A percentile compares a stretch with the other conserved stretches of the same genome.
phyloP scores from a whole-genome alignment of 92 coral and sea anemone genomes.

The Paramuricea clavata region DNA sequence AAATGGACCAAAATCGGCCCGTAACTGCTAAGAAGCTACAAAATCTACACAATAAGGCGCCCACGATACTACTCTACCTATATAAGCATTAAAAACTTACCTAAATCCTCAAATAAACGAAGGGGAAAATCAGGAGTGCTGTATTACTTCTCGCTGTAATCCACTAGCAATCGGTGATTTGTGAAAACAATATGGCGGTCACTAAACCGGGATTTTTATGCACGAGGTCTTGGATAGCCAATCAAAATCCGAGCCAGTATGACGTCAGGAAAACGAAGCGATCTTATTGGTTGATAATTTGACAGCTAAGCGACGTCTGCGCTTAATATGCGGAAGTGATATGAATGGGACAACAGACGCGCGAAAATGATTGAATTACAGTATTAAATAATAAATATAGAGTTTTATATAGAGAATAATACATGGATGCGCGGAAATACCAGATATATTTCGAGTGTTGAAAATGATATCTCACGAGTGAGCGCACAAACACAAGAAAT shows the following conservation, averaged over 20 bases:
- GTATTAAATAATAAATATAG: too few species aligned
- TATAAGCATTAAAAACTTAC: slow-evolving; percentile 1
- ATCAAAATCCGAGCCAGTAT: not conserved
- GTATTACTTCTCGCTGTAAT: too few species aligned
- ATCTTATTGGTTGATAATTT: slow-evolving; percentile 21
- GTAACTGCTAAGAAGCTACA: not conserved
- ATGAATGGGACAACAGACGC: not conserved
- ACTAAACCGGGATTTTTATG: not conserved
- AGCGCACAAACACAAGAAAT: too few species aligned
- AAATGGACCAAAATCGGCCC: not conserved
- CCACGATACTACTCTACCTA: not conserved
- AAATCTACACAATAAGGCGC: not conserved
- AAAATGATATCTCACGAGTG: too few species aligned
- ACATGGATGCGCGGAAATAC: too few species aligned
- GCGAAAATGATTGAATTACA: not conserved
- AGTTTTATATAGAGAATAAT: too few species aligned
- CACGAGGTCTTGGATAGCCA: slow-evolving; percentile 11
- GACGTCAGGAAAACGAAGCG: not conserved
- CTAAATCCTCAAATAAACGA: slow-evolving; percentile 10
- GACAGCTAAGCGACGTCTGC: not conserved
- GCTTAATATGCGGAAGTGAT: not conserved
- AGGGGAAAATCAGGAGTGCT: too few species aligned
- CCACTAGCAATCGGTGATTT: too few species aligned
- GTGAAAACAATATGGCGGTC: slow-evolving; percentile 20
- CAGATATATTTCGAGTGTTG: too few species aligned